Base-by-base conservation (phyloP, 2,888 invertebrate genomes). In the Caenorhabditis virilis region DNA sequence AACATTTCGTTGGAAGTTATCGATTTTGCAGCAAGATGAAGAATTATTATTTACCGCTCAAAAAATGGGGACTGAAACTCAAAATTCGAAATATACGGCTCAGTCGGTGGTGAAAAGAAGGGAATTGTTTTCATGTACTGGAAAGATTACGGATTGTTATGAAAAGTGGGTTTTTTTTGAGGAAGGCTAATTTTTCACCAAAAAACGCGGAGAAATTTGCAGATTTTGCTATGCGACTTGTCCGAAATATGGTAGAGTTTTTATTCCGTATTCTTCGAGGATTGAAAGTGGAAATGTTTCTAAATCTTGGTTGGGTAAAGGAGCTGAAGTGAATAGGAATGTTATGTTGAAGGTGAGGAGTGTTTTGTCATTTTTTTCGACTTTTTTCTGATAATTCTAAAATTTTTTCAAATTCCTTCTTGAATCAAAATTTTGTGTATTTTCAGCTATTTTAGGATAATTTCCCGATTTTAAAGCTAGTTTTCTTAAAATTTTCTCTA, bases 221-320 rank as follows among this genome's bases (percentile, higher is more conserved):
- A 73, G 74, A 58, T 75, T 61, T 69, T 76, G 75, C 49, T 75
- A 73, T 61, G 70, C 57, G 27, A 69, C 70, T 25, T 59, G 51
- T 25, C 35, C 47, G 16, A 69, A 60, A 58, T 41, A 64, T 36
- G 74, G 73, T 3, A 55, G 69, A 36, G 64, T 77, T 13, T 78
- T 78, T 58, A 70, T 76, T 22, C 78, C 78, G 0, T 78, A 71
- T 67, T 75, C 76, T 2, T 68, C 74, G 23, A 47, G 75, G 27
- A 65, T 56, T 23, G 42, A 45, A 20, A 23, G 23, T 2, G 57
- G 51, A 5, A 52, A 64, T n/a, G 39, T 36, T 15, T 58, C 60
- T 20, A 42, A 42, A 23, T 22, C 43, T 1, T 78, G 77, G 77
- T 61, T 69, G 16, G 78, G 78, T 3, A 60, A 63, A 46, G 70